Base-by-base conservation (phyloP, 2,888 invertebrate genomes). In the Diarsia dahlii region DNA sequence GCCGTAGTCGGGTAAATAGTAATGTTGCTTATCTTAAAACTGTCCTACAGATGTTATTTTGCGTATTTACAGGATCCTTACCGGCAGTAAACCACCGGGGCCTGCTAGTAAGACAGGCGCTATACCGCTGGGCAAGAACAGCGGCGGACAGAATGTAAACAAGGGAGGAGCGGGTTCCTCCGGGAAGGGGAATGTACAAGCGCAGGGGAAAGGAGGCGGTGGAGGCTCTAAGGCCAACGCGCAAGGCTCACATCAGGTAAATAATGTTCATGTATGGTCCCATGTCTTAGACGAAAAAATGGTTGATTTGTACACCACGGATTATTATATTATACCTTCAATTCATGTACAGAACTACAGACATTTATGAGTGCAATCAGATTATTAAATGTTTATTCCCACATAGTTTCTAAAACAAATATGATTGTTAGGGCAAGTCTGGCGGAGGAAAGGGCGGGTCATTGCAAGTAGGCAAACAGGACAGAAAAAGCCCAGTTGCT, bases 401-500 rank as follows among this genome's bases (percentile, higher is more conserved):
- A 54, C 54, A 13, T 23, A 54, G 28, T 54, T 28, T 28, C 28
- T 23, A 23, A 64, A 15, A n/a, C 46, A 45, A 54, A 12, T 1
- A 13, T 2, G 15, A 52, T 66, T 10, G 12, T 67, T 23, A 82
- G 80, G 78, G 84, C 20, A 84, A 84, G 39, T 84, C 84, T 71
- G 66, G 85, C 3, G 85, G 95, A 72, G 89, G 92, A 3, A 95
- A 95, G 81, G 91, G 95, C n/a, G 85, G 93, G 8, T 89, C 92
- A 5, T 91, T 93, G 45, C 93, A 93, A 85, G 88, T 89, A 28
- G 92, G 91, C 83, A 95, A 94, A 82, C 94, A 95, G 54, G 98
- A 98, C 79, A 97, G 98, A 46, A 98, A 98, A 91, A 98, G 98
- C 90, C 98, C 96, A 0, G 94, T 95, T 6, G 93, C 94, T 15